Conservation (phyloP, 2,113 vertebrate species). For the Scomber colias region DNA sequence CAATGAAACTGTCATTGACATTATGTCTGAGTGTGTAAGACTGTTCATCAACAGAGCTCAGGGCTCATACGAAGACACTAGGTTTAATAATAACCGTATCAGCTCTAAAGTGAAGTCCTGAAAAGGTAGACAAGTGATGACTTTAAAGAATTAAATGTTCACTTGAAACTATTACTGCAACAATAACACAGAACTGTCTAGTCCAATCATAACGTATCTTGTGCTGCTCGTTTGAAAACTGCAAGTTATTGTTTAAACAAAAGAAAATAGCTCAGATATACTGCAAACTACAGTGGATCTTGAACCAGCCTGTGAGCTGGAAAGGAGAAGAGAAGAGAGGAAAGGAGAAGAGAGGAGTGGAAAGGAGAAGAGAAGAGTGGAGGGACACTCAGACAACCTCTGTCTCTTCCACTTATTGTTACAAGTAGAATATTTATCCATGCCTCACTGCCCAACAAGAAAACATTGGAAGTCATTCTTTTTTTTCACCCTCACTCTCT, state of each 20-base stretch:
- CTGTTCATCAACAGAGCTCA: constrained; percentile 3
- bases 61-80: constrained; percentile 8
- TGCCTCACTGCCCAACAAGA: constrained; percentile 70
- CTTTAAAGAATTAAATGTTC: no score
- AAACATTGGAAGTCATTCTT: constrained; percentile 61
- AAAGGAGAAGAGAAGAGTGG: constrained; percentile 14
- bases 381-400: constrained; percentile 65
- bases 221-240: constrained; percentile 24
- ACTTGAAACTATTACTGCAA: neutral
- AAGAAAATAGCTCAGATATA: constrained; percentile 17
- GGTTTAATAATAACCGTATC: constrained; percentile 28
- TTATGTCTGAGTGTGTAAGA: neutral
- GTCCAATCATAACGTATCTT: constrained; percentile 19
- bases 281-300: constrained; percentile 11
- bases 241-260: constrained; percentile 38
- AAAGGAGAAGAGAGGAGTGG: constrained; percentile 11
- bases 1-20: constrained; percentile 42
- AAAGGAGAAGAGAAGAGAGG: constrained; percentile 15
- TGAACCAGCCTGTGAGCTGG: constrained; percentile 10
- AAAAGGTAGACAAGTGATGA: neutral
- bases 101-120: neutral
- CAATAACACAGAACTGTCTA: neutral
- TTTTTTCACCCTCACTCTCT: neutral
- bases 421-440: constrained; percentile 75
- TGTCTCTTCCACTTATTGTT: constrained; percentile 79